These are phyloP conservation scores for Ennomos erosarius DNA, from an alignment of 2,888 invertebrate genomes.

Conservation along the genomic window DNA sequence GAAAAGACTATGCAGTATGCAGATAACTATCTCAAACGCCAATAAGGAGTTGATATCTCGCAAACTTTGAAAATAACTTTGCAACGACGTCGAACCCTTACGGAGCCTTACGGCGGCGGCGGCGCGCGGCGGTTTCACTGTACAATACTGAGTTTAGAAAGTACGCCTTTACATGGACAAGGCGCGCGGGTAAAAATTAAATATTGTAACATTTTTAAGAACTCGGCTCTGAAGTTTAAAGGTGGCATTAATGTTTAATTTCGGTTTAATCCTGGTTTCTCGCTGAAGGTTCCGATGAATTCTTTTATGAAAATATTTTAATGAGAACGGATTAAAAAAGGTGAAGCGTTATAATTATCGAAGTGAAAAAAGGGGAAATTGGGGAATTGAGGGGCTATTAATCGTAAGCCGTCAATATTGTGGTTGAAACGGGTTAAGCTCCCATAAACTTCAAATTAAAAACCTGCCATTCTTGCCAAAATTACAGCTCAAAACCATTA, in stretches of 20 bases:
- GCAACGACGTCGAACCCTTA: conserved; percentile 41
- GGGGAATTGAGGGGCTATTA: conserved; percentile 20
- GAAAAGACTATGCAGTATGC: conserved; percentile 11
- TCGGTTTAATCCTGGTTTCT: conserved; percentile 16
- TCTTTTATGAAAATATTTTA: conserved; percentile 8
- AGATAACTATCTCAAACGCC: conserved; percentile 18
- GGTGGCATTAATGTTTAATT: conserved; percentile 33
- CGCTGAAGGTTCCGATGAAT: neutral
- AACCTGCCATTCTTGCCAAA: neutral
- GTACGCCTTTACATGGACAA: conserved; percentile 41
- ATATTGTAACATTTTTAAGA: conserved; percentile 52
- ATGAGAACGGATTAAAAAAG: conserved; percentile 8
- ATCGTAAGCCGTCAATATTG: conserved; percentile 18
- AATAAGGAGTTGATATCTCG: conserved; percentile 22
- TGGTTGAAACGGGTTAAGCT: conserved; percentile 13
- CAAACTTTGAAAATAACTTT: conserved; percentile 52
- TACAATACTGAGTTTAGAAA: conserved; percentile 43
- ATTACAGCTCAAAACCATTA: no score
- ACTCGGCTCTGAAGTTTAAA: conserved; percentile 45
- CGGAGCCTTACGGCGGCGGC: no score
- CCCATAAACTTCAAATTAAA: conserved; percentile 14
- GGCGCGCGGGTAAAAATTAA: conserved; percentile 47
- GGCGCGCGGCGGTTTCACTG: conserved; percentile 46
- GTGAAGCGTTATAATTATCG: conserved; percentile 13
- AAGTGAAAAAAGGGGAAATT: conserved; percentile 16